Evolutionary conservation across 1,140 invertebrate genomes (phyloP), one percentile per base, ranked within the genome.

Genomic region (Drosophila mojavensis): DNA sequence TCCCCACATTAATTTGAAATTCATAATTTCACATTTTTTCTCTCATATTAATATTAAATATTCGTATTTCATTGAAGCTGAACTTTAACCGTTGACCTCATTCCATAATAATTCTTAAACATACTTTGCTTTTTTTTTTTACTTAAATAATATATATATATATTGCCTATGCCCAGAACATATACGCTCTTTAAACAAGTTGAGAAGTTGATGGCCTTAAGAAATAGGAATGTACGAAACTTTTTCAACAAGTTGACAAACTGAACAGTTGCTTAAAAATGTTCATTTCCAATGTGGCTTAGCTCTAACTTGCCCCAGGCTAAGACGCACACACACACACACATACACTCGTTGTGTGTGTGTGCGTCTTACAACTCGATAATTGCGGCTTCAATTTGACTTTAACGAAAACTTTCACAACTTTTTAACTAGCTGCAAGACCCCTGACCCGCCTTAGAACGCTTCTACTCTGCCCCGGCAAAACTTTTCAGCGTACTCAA

Each of bases 381-480:
- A 84, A 88, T 89, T 83, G 83, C 80, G 83, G 79, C 84, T 89
- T 88, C 80, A 88, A 89, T 75, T 83, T 83, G 84, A 79, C 80
- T 89, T 89, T 84, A 80, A 80, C 70, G 20, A 47, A 88, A 88
- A 79, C 73, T 88, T 88, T 69, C 71, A 71, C 62, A 88, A 88
- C 83, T 88, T 88, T 86, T 83, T 88, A 89, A 88, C 80, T 89
- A 89, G 84, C 83, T 62, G 17, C 41, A 47, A 47, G n/a, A 17
- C 43, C 41, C 36, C 39, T 10, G n/a, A 15, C 15, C 41, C 39
- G 10, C 33, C 24, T 26, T 11, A 41, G 45, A 33, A 33, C 3
- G 28, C 51, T 15, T 17, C 15, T 3, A 13, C 20, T 33, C 26
- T 26, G 24, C 30, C 20, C 43, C 33, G 9, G 1, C 2, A 78